Conservation (phyloP, 2,113 vertebrate genomes). For the Poeciliopsis occidentalis region DNA sequence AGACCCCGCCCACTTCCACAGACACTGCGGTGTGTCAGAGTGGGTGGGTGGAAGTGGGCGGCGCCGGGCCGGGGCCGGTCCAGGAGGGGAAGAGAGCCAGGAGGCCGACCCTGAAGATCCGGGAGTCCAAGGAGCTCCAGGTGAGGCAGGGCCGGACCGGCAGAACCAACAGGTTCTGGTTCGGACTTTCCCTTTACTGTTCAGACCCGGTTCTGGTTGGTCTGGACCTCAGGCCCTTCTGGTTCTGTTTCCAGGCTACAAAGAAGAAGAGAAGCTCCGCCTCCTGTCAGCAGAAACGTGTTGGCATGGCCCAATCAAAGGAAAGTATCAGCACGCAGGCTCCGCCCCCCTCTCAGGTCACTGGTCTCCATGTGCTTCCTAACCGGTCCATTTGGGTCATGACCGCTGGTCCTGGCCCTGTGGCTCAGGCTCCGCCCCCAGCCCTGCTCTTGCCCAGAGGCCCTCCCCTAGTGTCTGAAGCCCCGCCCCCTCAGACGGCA, state of each 20-base stretch:
- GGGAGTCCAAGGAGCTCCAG: conserved; percentile 19
- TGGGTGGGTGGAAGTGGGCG: neutral
- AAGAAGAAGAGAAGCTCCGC: conserved; percentile 14
- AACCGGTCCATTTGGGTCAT: conserved; percentile 79
- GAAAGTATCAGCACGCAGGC: rapidly evolving
- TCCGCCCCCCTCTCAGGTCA: rapidly evolving
- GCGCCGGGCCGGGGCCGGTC: neutral
- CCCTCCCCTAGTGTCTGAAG: rapidly evolving
- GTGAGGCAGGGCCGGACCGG: neutral
- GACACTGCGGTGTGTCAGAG: neutral
- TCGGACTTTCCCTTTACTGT: too few species aligned
- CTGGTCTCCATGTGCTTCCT: neutral
- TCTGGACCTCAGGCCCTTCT: neutral
- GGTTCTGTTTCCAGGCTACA: conserved; percentile 31
- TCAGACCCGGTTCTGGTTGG: neutral
- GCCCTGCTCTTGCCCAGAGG: neutral
- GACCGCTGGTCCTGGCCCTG: conserved; percentile 72
- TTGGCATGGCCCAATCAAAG: neutral
- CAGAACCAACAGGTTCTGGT: neutral
- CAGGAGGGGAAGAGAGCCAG: conserved; percentile 45
- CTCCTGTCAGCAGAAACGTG: neutral
- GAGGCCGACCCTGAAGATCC: conserved; percentile 53
- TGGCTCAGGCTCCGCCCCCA: neutral
- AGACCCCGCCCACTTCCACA: neutral
- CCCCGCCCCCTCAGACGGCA: neutral